These are phyloP conservation scores for Brachionus paranguensis DNA, from an alignment of 1,140 invertebrate species.

Conservation along the genomic window DNA sequence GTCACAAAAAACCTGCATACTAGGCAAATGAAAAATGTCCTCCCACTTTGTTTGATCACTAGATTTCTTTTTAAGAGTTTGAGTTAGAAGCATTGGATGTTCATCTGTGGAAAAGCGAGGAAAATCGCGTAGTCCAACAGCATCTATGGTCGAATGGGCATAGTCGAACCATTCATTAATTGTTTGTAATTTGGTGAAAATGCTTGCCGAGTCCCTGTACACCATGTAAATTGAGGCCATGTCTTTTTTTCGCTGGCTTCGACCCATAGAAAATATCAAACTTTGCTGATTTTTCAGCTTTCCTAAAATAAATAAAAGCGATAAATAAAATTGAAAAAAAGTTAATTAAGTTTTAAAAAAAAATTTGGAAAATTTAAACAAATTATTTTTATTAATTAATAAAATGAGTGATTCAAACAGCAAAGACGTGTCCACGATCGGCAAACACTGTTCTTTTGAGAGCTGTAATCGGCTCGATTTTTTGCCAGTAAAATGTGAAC, in stretches of 20 bases:
- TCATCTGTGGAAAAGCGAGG: slow-evolving; percentile 37
- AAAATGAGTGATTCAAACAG: slow-evolving; percentile 61
- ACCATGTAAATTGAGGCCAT: slow-evolving; percentile 88
- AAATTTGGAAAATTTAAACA: neutral
- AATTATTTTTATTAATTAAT: neutral
- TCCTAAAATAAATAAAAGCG: neutral
- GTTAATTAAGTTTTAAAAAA: neutral
- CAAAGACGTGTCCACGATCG: slow-evolving; percentile 15
- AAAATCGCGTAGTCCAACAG: slow-evolving; percentile 31
- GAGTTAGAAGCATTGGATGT: slow-evolving; percentile 16
- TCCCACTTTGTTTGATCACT: slow-evolving; percentile 47
- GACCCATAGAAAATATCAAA: slow-evolving; percentile 78
- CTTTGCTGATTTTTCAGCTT: slow-evolving; percentile 49
- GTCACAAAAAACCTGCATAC: slow-evolving; percentile 12
- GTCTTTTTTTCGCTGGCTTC: slow-evolving; percentile 60
- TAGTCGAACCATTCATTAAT: slow-evolving; percentile 94
- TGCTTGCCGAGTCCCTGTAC: slow-evolving; percentile 76
- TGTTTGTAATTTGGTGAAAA: slow-evolving; percentile 76
- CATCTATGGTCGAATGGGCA: slow-evolving; percentile 60
- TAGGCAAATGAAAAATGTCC: slow-evolving; percentile 45
- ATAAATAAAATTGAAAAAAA: neutral
- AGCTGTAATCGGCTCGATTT: slow-evolving; percentile 15
- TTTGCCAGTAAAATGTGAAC: slow-evolving; percentile 15
- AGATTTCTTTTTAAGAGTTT: slow-evolving; percentile 39
- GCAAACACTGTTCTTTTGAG: slow-evolving; percentile 6